Evolutionary conservation across 2,797 vertebrate species (phyloP).

Genomic region (Chiroxiphia lanceolata): DNA sequence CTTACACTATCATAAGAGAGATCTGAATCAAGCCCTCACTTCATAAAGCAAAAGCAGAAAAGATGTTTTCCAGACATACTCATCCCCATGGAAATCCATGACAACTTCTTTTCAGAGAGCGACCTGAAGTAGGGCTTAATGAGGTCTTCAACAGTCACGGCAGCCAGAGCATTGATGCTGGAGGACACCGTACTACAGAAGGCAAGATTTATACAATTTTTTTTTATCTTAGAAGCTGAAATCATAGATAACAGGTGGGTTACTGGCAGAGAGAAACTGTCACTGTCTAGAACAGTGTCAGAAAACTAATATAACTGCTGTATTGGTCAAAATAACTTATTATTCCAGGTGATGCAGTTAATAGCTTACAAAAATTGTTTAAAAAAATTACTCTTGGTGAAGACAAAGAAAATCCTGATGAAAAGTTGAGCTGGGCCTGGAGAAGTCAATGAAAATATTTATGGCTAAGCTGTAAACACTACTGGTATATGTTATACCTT

Average conservation of each 20-base stretch:
- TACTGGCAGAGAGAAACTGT: background rate
- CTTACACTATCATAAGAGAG: background rate
- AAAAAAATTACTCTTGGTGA: background rate
- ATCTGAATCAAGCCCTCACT: background rate
- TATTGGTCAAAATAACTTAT: background rate
- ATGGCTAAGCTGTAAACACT: background rate
- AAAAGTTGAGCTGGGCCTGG: background rate
- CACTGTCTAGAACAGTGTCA: background rate
- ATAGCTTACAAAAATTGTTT: background rate
- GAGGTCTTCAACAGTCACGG: conserved; percentile 91
- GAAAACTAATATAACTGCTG: background rate
- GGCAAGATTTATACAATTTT: background rate
- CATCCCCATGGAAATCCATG: conserved; percentile 86
- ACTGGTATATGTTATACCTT: background rate
- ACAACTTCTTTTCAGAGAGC: conserved; percentile 84
- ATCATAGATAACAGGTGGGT: background rate
- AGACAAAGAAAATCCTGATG: background rate
- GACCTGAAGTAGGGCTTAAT: conserved; percentile 78
- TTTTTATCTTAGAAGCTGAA: background rate
- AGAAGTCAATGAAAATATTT: background rate
- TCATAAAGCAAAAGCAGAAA: background rate
- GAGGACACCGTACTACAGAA: conserved; percentile 90
- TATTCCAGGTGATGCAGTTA: background rate
- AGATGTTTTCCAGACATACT: conserved; percentile 79
- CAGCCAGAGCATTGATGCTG: conserved; percentile 91